Evolutionary conservation across 2,888 invertebrate species (phyloP).

Genomic region (Eumacrocentrus americanus): DNA sequence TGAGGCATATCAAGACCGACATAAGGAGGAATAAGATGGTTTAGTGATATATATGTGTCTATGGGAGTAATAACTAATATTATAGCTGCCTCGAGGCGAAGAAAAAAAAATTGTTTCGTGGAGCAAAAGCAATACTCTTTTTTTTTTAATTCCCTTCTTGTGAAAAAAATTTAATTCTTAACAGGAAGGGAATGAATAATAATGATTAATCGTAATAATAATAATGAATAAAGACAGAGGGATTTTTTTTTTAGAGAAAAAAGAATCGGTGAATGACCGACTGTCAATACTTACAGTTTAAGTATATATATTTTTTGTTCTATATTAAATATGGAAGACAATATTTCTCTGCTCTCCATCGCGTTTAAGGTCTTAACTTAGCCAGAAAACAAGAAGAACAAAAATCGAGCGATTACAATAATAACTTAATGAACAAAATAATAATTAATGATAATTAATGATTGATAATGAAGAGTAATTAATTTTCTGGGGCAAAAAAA

Average conservation of each 20-base stretch:
- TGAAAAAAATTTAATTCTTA: conserved; percentile 7
- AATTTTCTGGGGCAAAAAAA: conserved; percentile 9
- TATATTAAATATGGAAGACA: conserved; percentile 55
- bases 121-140: conserved; percentile 37
- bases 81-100: too few relatives aligned
- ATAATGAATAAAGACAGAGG: conserved; percentile 26
- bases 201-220: neutral
- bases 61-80: too few relatives aligned
- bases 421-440: conserved; percentile 7
- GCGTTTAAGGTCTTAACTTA: conserved; percentile 30
- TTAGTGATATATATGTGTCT: too few relatives aligned
- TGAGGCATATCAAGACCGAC: conserved; percentile 26
- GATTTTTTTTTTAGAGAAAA: conserved; percentile 4
- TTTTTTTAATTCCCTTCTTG: conserved; percentile 10
- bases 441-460: conserved; percentile 14
- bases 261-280: conserved; percentile 28
- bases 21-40: conserved; percentile 10
- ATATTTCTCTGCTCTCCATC: conserved; percentile 55
- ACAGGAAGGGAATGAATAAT: conserved; percentile 5
- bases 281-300: conserved; percentile 39
- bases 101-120: conserved; percentile 9
- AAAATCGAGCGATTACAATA: too few relatives aligned
- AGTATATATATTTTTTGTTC: conserved; percentile 48
- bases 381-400: conserved; percentile 10
- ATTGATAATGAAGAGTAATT: too few relatives aligned